phyloP scores from a whole-genome alignment of 2,113 vertebrate species.

The Mus pahari region DNA sequence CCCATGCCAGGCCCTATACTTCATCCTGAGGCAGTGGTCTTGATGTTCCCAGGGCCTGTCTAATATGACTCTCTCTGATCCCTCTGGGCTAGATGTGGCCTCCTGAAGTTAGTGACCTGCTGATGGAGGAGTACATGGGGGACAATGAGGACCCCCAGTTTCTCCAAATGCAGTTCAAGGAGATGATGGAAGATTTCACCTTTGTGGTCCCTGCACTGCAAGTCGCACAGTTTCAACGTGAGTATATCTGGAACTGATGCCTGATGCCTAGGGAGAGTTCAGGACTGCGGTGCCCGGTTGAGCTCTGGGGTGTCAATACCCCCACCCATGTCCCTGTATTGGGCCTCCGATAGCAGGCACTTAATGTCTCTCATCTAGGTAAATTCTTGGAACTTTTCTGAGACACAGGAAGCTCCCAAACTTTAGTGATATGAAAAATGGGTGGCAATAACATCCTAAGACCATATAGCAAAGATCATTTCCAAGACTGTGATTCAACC shows the following conservation, averaged over 20 bases:
- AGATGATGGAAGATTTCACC: slow-evolving; percentile 86
- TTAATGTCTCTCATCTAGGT: neutral
- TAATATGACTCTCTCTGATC: neutral
- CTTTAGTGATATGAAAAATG: neutral
- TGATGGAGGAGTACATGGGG: slow-evolving; percentile 87
- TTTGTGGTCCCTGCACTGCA: slow-evolving; percentile 87
- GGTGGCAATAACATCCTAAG: neutral
- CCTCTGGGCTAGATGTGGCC: slow-evolving; percentile 50
- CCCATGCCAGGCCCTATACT: neutral
- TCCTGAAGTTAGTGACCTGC: slow-evolving; percentile 58
- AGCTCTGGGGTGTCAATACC: neutral
- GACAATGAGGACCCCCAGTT: slow-evolving; percentile 82
- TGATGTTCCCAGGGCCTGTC: neutral
- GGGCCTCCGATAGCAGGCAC: neutral
- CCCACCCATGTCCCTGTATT: neutral
- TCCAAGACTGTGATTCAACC: neutral
- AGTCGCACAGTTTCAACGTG: slow-evolving; percentile 87
- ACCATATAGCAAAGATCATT: neutral
- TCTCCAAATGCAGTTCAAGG: slow-evolving; percentile 84
- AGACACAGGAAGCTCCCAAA: neutral
- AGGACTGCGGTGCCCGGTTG: neutral
- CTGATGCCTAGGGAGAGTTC: neutral
- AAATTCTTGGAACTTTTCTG: slow-evolving; percentile 74
- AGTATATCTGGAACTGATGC: slow-evolving; percentile 16
- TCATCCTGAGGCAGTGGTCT: neutral